phyloP scores from a whole-genome alignment of 2,888 invertebrate genomes.

The Amphipoea lucens region DNA sequence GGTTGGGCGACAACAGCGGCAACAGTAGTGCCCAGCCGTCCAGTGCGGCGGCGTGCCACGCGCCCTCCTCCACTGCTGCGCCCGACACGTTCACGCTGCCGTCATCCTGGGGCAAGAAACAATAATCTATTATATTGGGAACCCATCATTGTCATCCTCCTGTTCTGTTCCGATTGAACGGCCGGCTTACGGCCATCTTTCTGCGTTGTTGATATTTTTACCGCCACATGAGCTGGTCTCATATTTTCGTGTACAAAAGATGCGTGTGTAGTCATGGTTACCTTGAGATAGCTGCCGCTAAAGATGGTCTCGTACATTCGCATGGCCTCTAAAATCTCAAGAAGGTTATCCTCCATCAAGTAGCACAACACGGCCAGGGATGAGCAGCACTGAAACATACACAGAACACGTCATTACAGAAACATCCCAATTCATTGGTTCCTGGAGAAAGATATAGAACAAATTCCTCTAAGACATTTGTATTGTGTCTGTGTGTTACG shows the following conservation, averaged over 20 bases:
- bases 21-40: constrained; percentile 97
- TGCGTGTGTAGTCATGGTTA: too few species aligned
- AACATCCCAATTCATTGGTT: not conserved
- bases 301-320: constrained; percentile 94
- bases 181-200: too few species aligned
- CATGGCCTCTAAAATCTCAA: constrained; percentile 93
- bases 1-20: constrained; percentile 93
- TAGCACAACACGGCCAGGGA: constrained; percentile 96
- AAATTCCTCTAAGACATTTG: too few species aligned
- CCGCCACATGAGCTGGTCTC: not conserved
- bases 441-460: too few species aligned
- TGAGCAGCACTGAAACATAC: constrained; percentile 94
- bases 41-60: constrained; percentile 95
- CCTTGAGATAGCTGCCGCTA: constrained; percentile 94
- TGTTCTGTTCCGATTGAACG: not conserved
- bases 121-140: not conserved
- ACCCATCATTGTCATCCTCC: not conserved
- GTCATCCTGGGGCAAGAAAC: constrained; percentile 90
- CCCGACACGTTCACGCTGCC: constrained; percentile 90
- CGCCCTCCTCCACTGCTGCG: constrained; percentile 92
- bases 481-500: too few species aligned
- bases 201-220: too few species aligned
- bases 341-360: constrained; percentile 94
- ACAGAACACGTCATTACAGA: not conserved
- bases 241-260: too few species aligned